Evolutionary conservation across 2,113 vertebrate genomes (phyloP).

Genomic region (Eublepharis macularius): DNA sequence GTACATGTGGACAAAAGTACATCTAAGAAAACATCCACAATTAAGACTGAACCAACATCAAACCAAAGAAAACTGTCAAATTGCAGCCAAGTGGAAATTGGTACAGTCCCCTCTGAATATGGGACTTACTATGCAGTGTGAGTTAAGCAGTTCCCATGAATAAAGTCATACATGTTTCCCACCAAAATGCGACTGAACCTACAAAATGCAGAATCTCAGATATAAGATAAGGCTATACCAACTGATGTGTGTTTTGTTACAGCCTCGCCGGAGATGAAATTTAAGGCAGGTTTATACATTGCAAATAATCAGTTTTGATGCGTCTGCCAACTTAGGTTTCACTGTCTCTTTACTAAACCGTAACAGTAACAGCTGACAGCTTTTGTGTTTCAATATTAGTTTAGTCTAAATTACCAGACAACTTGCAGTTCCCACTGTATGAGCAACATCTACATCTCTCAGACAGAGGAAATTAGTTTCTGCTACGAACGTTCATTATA

Average conservation of each 20-base stretch:
- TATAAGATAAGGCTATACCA: not conserved
- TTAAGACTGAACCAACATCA: not conserved
- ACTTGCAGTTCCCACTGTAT: not conserved
- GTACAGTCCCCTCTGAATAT: too few species aligned
- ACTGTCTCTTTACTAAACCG: not conserved
- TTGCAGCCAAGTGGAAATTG: too few species aligned
- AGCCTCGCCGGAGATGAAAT: slow-evolving; percentile 1
- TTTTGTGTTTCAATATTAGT: not conserved
- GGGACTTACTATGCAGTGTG: too few species aligned
- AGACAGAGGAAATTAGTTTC: not conserved
- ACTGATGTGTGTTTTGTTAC: not conserved
- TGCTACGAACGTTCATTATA: not conserved
- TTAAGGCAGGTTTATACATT: not conserved
- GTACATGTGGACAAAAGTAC: not conserved
- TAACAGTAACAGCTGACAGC: not conserved
- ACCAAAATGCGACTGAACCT: not conserved
- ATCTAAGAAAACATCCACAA: not conserved
- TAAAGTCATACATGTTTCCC: not conserved
- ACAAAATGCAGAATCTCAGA: slow-evolving; percentile 5
- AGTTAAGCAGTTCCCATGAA: not conserved
- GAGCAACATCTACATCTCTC: not conserved
- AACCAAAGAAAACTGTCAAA: not conserved
- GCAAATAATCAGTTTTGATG: not conserved
- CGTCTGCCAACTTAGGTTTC: not conserved
- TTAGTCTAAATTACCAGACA: not conserved